Percentiles rank a stretch among this genome's conserved stretches.
These are phyloP conservation scores for Morelia viridis DNA, from an alignment of 2,797 vertebrate genomes.

Conservation along the genomic window DNA sequence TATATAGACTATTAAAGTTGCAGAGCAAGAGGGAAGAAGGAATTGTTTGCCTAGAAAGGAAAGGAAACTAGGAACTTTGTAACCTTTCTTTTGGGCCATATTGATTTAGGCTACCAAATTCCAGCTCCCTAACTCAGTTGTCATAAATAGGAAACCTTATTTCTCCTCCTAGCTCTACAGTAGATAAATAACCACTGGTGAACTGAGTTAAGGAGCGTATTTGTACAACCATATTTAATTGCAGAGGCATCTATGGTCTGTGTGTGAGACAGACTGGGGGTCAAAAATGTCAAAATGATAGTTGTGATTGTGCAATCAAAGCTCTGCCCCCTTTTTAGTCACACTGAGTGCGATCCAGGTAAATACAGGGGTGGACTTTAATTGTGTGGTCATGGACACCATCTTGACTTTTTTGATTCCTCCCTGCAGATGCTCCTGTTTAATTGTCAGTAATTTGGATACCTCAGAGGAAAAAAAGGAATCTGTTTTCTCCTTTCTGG, in stretches of 20 bases:
- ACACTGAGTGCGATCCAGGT: too few species aligned
- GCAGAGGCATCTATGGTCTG: too few species aligned
- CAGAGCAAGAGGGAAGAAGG: slow-evolving; percentile 19
- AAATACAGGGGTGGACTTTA: too few species aligned
- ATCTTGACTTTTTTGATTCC: too few species aligned
- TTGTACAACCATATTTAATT: slow-evolving; percentile 39
- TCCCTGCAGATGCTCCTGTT: slow-evolving; percentile 1
- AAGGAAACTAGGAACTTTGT: slow-evolving; percentile 28
- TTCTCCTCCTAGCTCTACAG: slow-evolving; percentile 38
- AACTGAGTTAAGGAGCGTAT: slow-evolving; percentile 63
- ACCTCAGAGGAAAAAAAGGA: slow-evolving; percentile 29
- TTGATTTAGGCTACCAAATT: slow-evolving; percentile 1
- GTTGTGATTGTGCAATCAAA: too few species aligned
- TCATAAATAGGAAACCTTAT: slow-evolving; percentile 44
- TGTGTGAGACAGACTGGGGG: too few species aligned
- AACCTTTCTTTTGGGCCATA: slow-evolving; percentile 44
- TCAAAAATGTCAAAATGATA: too few species aligned
- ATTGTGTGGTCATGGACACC: too few species aligned
- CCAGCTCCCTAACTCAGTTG: slow-evolving; percentile 8
- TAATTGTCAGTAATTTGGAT: slow-evolving; percentile 64
- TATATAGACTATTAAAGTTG: slow-evolving; percentile 14
- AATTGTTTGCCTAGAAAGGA: slow-evolving; percentile 51
- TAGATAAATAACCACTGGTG: slow-evolving; percentile 54
- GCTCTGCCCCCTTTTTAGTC: too few species aligned
- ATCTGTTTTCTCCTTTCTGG: slow-evolving; percentile 23